Percentiles rank a stretch among this genome's conserved stretches.
Evolutionary conservation across 1,140 invertebrate species (phyloP).

Genomic region (Aphis craccivora): DNA sequence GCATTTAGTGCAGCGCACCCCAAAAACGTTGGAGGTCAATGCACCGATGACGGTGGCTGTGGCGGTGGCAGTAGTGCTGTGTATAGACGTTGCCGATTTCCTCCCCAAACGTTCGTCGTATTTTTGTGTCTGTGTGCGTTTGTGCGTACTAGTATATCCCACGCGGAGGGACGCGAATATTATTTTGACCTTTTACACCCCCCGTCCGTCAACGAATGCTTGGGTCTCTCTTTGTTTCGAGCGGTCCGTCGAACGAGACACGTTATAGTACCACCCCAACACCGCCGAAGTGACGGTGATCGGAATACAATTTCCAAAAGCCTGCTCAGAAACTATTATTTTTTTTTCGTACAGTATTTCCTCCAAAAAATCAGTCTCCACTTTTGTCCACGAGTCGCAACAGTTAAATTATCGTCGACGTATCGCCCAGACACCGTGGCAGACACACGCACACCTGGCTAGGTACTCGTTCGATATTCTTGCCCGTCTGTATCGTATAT

Average conservation of each 20-base stretch:
- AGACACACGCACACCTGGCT: not conserved
- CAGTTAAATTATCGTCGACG: not conserved
- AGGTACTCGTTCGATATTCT: not conserved
- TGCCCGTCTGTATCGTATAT: not conserved
- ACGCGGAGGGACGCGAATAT: conserved; percentile 29
- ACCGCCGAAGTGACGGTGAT: not conserved
- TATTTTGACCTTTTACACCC: conserved; percentile 11
- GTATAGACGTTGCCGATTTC: conserved; percentile 53
- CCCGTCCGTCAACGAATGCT: not conserved
- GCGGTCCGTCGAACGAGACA: conserved; percentile 1
- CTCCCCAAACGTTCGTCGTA: conserved; percentile 24
- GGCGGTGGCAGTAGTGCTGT: not conserved
- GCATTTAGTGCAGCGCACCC: conserved; percentile 53
- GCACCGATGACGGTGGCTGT: conserved; percentile 29
- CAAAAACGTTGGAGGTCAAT: conserved; percentile 55
- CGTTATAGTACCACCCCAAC: not conserved
- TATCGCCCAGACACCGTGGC: not conserved
- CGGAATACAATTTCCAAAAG: not conserved
- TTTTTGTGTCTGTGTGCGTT: not conserved
- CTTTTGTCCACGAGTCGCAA: not conserved
- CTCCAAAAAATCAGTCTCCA: not conserved
- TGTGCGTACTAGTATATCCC: not conserved
- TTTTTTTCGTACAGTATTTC: not conserved
- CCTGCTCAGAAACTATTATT: not conserved
- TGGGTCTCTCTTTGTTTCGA: conserved; percentile 23